Base-by-base conservation (phyloP, 2,888 invertebrate species). In the Drosophila demipolita region DNA sequence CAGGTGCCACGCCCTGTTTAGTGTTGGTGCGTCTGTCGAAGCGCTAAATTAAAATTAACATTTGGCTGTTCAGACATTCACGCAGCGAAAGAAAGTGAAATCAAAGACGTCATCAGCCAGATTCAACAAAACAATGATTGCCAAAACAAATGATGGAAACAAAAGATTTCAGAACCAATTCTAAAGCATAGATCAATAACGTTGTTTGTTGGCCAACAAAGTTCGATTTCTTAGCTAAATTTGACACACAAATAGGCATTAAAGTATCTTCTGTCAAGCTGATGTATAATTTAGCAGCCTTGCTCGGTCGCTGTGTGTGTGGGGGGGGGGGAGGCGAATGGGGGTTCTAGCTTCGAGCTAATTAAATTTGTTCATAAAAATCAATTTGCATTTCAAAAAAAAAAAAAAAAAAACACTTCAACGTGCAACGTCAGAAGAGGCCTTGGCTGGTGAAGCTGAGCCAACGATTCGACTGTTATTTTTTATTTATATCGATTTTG, bases 331-430 rank as follows among this genome's bases (percentile, higher is more conserved):
- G 42, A 2, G 38, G 20, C 6, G 45, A 20, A 32, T 7, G 45
- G 66, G 26, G 38, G n/a, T 83, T 89, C 89, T 90, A 81, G 90
- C 88, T 88, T 75, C 86, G 88, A 90, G 88, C 88, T 90, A 90
- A 90, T 90, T 90, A 90, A 90, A 90, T 90, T 88, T 90, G 87
- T 90, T 85, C 83, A 85, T 85, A 77, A 78, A 87, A 90, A 84
- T 87, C 86, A 89, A 90, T 90, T 90, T 90, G 89, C 90, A 90
- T 90, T 90, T 81, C 80, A 15, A 6, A 45, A 20, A 20, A 42
- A 15, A 36, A 36, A 15, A 36, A 42, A 40, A 40, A 40, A 15
- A 17, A 45, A 52, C 60, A 50, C 40, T 26, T 33, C 54, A 79
- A 77, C 85, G 78, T 80, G 87, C 81, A 83, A 81, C 88, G 88